phyloP scores from a whole-genome alignment of 2,888 invertebrate genomes.

The Raillietiella orientalis region DNA sequence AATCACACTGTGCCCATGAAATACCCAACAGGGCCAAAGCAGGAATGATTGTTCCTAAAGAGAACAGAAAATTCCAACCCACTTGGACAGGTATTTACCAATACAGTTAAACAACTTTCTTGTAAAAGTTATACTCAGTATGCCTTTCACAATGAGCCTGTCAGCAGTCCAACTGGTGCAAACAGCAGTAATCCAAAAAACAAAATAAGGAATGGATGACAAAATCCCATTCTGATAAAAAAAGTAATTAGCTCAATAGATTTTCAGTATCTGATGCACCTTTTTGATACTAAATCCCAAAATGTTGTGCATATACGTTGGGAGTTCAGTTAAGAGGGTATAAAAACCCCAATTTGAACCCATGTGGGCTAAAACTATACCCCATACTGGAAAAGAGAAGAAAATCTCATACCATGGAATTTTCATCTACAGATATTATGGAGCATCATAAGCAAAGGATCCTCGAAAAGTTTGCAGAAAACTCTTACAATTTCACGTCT shows the following conservation, averaged over 20 bases:
- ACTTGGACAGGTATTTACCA: too few relatives aligned
- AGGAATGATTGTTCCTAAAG: neutral
- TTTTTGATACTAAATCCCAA: conserved; percentile 32
- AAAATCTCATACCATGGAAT: conserved; percentile 41
- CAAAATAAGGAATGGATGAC: too few relatives aligned
- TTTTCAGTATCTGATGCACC: too few relatives aligned
- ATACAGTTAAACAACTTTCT: too few relatives aligned
- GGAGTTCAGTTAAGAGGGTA: conserved; percentile 47
- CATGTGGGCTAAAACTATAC: conserved; percentile 31
- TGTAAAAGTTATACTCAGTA: too few relatives aligned
- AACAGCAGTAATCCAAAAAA: too few relatives aligned
- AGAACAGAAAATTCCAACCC: too few relatives aligned
- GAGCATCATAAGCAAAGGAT: neutral
- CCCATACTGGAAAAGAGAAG: conserved; percentile 30
- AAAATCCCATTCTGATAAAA: too few relatives aligned
- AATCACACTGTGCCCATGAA: neutral
- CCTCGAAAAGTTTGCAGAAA: neutral
- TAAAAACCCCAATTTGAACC: conserved; percentile 51
- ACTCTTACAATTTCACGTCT: neutral
- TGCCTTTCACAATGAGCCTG: too few relatives aligned
- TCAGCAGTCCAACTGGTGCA: too few relatives aligned
- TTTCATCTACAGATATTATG: neutral
- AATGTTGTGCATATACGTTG: conserved; percentile 38
- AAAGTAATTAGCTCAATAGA: too few relatives aligned
- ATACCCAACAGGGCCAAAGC: neutral